phyloP scores from a whole-genome alignment of 2,888 invertebrate genomes.

The Euphydryas editha region DNA sequence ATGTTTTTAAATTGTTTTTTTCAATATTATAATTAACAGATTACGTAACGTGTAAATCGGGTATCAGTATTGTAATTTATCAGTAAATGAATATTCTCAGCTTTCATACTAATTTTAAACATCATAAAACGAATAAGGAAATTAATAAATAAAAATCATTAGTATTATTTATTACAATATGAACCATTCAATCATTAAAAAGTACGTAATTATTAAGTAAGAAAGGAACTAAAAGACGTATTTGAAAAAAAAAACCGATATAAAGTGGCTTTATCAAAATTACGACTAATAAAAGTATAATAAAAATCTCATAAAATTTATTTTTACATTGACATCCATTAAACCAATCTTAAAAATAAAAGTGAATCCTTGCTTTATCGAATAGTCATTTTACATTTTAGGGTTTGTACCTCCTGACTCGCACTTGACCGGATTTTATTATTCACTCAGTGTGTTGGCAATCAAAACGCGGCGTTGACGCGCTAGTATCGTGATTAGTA shows the following conservation, averaged over 20 bases:
- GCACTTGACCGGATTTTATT: neutral
- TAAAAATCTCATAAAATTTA: neutral
- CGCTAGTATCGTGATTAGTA: conserved; percentile 13
- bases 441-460: neutral
- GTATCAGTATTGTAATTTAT: no score
- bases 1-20: no score
- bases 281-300: neutral
- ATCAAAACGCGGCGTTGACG: conserved; percentile 12
- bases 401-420: no score
- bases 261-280: neutral
- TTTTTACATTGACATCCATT: neutral
- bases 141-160: no score
- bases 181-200: no score
- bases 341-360: neutral
- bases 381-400: neutral
- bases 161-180: no score
- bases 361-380: neutral
- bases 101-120: no score
- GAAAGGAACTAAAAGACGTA: neutral
- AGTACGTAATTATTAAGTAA: no score
- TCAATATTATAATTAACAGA: no score
- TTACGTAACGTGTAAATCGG: no score
- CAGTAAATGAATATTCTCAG: no score
- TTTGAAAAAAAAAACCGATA: neutral
- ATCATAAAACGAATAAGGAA: no score